Conservation (phyloP, 2,888 invertebrate species). For the Trichopoda pennipes region DNA sequence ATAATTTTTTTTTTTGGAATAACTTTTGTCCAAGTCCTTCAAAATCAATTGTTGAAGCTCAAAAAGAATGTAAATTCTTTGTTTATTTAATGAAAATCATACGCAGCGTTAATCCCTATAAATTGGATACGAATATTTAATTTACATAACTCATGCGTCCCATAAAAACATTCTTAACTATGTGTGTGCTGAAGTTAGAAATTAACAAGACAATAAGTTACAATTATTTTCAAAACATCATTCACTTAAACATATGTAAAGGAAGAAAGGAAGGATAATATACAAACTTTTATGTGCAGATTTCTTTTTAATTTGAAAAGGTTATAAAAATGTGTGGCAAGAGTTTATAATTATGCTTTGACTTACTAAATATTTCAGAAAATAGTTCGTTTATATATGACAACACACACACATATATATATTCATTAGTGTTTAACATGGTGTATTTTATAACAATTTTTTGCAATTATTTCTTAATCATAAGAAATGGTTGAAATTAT, state of each 20-base stretch:
- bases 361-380: constrained; percentile 13
- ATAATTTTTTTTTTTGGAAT: no score
- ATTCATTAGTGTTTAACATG: neutral
- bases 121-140: constrained; percentile 14
- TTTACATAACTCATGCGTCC: constrained; percentile 33
- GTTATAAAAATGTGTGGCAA: neutral
- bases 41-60: no score
- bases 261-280: neutral
- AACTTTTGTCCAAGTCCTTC: no score
- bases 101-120: constrained; percentile 1
- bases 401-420: neutral
- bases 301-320: neutral
- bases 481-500: neutral
- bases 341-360: constrained; percentile 25
- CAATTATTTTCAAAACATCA: constrained; percentile 47
- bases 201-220: constrained; percentile 35
- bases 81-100: constrained; percentile 34
- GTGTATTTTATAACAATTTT: neutral
- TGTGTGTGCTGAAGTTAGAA: neutral
- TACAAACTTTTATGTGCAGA: neutral
- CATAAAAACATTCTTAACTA: neutral
- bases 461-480: constrained; percentile 26
- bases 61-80: neutral
- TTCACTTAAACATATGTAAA: constrained; percentile 1
- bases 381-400: constrained; percentile 42